Evolutionary conservation across 1,140 invertebrate species (phyloP).

Genomic region (Drosophila suzukii): DNA sequence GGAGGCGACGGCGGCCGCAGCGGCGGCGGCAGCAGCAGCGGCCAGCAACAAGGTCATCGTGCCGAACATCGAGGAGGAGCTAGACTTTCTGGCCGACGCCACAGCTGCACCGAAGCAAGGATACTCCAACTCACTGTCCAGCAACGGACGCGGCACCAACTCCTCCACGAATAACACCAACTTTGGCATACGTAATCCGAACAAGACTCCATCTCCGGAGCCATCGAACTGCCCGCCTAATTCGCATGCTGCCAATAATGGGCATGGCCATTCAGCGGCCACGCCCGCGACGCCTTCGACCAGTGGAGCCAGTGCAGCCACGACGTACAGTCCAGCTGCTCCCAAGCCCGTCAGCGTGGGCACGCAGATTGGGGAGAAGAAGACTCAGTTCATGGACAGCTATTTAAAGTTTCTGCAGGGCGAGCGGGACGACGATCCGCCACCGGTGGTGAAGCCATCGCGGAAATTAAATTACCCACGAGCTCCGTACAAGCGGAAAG

Average conservation of each 20-base stretch:
- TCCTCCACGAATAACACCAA: conserved; percentile 77
- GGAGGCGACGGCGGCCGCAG: conserved; percentile 86
- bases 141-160: conserved; percentile 71
- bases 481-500: conserved; percentile 68
- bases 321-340: conserved; percentile 33
- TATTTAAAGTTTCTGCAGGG: conserved; percentile 94
- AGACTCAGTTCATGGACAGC: conserved; percentile 92
- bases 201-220: conserved; percentile 73
- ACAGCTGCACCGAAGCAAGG: conserved; percentile 84
- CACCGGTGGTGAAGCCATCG: conserved; percentile 85
- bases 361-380: conserved; percentile 86
- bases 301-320: conserved; percentile 15
- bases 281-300: conserved; percentile 11
- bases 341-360: conserved; percentile 86
- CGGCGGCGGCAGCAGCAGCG: conserved; percentile 87
- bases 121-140: conserved; percentile 85
- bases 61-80: conserved; percentile 93
- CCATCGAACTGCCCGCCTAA: conserved; percentile 57
- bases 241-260: conserved; percentile 51
- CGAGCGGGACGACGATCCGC: conserved; percentile 91
- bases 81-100: conserved; percentile 90
- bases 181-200: conserved; percentile 81
- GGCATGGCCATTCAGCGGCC: conserved; percentile 29
- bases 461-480: conserved; percentile 77
- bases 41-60: conserved; percentile 91